Conservation (phyloP, 2,113 vertebrate species). For the Solenodon paradoxus region DNA sequence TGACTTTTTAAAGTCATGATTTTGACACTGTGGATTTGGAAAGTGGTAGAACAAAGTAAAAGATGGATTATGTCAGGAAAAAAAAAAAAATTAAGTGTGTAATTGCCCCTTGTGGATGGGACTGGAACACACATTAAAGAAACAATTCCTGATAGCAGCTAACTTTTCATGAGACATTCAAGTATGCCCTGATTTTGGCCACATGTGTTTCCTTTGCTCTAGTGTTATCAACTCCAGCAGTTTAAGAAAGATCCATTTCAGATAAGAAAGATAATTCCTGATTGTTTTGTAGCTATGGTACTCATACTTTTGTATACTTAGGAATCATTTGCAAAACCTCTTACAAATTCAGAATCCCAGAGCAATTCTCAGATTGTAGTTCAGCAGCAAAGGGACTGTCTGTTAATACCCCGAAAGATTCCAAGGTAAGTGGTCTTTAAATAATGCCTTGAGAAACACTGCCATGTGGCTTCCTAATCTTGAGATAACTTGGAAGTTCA, state of each 20-base stretch:
- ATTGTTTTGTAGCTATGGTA: background rate
- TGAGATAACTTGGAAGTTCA: background rate
- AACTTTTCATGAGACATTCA: background rate
- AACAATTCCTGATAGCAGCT: background rate
- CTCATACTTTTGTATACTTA: background rate
- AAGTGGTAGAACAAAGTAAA: background rate
- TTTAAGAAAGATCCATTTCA: background rate
- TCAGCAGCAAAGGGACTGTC: background rate
- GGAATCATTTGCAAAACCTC: background rate
- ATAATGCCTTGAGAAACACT: background rate
- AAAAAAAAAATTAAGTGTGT: background rate
- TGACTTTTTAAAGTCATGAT: background rate
- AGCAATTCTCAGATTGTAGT: background rate
- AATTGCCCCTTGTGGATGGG: background rate
- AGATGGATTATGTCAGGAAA: background rate
- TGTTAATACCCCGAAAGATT: background rate
- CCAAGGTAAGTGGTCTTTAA: background rate
- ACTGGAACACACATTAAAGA: background rate
- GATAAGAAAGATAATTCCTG: background rate
- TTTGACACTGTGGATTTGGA: slow-evolving; percentile 21
- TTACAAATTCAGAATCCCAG: background rate
- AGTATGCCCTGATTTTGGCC: background rate
- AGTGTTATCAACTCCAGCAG: background rate
- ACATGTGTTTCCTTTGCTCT: background rate
- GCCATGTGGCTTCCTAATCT: background rate